Conservation (phyloP, 2,888 invertebrate species). For the Drosophila kanekoi region DNA sequence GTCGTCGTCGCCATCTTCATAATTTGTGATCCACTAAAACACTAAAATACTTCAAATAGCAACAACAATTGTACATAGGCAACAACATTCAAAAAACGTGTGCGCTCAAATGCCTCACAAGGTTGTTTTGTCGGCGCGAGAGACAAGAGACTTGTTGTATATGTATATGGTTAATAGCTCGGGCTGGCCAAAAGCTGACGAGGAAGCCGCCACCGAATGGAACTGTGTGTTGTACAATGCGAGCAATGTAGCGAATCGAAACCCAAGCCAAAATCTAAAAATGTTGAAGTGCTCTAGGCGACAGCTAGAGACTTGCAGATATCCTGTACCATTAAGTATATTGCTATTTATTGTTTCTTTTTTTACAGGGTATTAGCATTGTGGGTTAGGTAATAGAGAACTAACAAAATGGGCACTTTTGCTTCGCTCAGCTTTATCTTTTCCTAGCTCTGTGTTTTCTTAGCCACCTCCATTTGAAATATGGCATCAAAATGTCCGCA, state of each 20-base stretch:
- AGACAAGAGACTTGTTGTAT: conserved; percentile 27
- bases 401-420: no score
- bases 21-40: conserved; percentile 26
- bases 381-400: no score
- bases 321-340: background rate
- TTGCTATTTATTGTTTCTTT: no score
- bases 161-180: conserved; percentile 45
- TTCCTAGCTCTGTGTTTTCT: no score
- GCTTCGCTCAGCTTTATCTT: no score
- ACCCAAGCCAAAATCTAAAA: conserved; percentile 27
- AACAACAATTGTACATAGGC: conserved; percentile 10
- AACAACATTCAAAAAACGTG: conserved; percentile 52
- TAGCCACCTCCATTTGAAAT: no score
- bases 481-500: no score
- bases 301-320: background rate
- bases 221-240: conserved; percentile 45
- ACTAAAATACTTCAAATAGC: conserved; percentile 20
- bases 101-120: conserved; percentile 59
- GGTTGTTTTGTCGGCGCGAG: conserved; percentile 50
- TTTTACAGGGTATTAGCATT: no score
- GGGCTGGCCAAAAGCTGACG: conserved; percentile 54
- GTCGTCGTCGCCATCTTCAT: conserved; percentile 41
- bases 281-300: background rate
- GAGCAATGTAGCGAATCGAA: conserved; percentile 41
- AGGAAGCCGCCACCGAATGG: conserved; percentile 60